These are phyloP conservation scores for Chrysina gloriosa DNA, from an alignment of 2,888 invertebrate genomes.

Conservation along the genomic window DNA sequence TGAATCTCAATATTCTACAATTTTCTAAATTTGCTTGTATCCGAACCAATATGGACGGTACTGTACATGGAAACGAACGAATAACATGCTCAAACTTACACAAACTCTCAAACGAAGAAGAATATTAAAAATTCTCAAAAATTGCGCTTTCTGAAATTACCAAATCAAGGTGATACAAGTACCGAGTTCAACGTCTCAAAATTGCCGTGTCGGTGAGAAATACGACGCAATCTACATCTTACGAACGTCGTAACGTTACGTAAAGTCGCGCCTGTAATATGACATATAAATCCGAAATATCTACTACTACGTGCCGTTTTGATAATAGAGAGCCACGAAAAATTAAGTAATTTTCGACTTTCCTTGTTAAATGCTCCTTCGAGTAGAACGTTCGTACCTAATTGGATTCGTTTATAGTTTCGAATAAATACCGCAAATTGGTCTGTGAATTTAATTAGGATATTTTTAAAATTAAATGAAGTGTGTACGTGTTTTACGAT, in stretches of 20 bases:
- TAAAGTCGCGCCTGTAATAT: background rate
- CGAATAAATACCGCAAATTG: background rate
- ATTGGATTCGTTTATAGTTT: background rate
- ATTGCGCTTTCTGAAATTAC: too few relatives aligned
- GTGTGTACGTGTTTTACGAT: too few relatives aligned
- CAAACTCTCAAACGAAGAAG: background rate
- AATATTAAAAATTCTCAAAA: too few relatives aligned
- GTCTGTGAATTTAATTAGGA: background rate
- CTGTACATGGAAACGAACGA: too few relatives aligned
- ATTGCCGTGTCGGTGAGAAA: background rate
- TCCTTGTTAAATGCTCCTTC: background rate
- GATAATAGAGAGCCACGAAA: background rate
- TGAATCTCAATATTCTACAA: too few relatives aligned
- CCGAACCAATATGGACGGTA: too few relatives aligned
- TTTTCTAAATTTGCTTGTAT: too few relatives aligned
- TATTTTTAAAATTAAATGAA: background rate
- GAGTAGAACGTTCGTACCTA: background rate
- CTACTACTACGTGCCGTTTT: slow-evolving; percentile 9
- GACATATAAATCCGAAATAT: background rate
- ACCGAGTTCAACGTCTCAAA: background rate
- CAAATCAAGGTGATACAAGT: background rate
- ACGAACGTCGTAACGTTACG: background rate
- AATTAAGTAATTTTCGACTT: background rate
- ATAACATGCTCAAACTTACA: too few relatives aligned
- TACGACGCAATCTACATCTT: background rate